Conservation (phyloP, 64 coral and sea anemone species). For the Actinia equina region DNA sequence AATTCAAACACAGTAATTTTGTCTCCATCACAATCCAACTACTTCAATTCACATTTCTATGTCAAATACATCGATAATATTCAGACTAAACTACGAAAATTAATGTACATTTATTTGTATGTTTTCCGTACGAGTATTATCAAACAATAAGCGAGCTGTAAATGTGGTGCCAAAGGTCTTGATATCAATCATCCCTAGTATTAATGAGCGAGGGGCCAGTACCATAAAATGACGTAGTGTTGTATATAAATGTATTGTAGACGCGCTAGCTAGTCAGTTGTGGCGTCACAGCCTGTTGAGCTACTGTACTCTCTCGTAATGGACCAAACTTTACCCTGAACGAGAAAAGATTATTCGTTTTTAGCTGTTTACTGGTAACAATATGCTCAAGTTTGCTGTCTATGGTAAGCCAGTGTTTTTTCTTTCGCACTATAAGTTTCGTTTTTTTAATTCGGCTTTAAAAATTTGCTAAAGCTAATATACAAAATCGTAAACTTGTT, state of each 20-base stretch:
- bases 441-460: not conserved
- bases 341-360: not conserved
- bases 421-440: not conserved
- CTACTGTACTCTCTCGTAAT: not conserved
- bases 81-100: not conserved
- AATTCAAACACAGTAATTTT: not conserved
- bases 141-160: not conserved
- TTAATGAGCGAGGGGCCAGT: not conserved
- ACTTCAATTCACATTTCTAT: not conserved
- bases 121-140: not conserved
- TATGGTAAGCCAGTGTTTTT: slow-evolving; percentile 10
- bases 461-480: not conserved
- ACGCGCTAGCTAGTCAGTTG: not conserved
- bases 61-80: not conserved
- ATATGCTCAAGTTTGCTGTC: slow-evolving; percentile 51
- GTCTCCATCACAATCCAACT: not conserved
- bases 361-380: not conserved
- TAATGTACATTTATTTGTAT: not conserved
- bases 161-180: not conserved
- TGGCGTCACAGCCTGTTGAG: not conserved
- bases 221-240: not conserved
- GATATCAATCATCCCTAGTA: not conserved
- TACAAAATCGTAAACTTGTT: not conserved
- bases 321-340: not conserved
- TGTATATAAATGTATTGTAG: not conserved